Evolutionary conservation across 92 coral and sea anemone species (phyloP), one percentile per base, ranked within the genome.

Genomic region (Montipora capitata): DNA sequence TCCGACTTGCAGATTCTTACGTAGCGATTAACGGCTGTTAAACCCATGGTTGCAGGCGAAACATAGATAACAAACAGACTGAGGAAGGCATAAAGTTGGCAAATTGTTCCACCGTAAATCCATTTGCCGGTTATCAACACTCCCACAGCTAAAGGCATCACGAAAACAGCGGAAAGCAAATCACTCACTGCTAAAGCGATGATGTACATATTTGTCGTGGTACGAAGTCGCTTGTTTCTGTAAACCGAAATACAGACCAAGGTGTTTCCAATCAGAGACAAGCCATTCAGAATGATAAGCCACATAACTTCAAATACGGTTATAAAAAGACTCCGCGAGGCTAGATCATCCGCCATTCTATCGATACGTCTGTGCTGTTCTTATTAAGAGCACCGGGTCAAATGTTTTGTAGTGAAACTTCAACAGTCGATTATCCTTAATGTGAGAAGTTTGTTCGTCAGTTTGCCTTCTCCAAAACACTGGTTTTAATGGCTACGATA

Each of bases 181-280:
- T 80, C 85, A 9, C 54, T 51, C 58, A 80, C 39, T 38, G 85
- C 85, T 41, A 80, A 17, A 0, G 85, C 75, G 40, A 80, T 48
- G 42, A 80, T 68, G 40, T 80, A 80, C 7, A 66, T 10, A 45
- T 80, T 80, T n/a, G 85, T 80, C 2, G 85, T 80, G 15, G 85
- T 66, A 2, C 77, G 59, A 4, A 80, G 52, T 7, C 74, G 72
- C 2, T 10, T 67, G 62, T 80, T 80, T 13, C 20, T 63, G 75
- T 80, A 80, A 66, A 66, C 77, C 5, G 85, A 41, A 7, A 80
- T 13, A 7, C 76, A 66, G 8, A 80, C 77, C 7, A 80, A 45
- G 2, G 61, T 62, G 61, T 80, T 80, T 16, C 85, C 85, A 15
- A 45, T 1, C 11, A 80, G 41, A 16, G 74, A 63, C 62, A 67